These are phyloP conservation scores for Megalops cyprinoides DNA, from an alignment of 2,797 vertebrate genomes.

Conservation along the genomic window DNA sequence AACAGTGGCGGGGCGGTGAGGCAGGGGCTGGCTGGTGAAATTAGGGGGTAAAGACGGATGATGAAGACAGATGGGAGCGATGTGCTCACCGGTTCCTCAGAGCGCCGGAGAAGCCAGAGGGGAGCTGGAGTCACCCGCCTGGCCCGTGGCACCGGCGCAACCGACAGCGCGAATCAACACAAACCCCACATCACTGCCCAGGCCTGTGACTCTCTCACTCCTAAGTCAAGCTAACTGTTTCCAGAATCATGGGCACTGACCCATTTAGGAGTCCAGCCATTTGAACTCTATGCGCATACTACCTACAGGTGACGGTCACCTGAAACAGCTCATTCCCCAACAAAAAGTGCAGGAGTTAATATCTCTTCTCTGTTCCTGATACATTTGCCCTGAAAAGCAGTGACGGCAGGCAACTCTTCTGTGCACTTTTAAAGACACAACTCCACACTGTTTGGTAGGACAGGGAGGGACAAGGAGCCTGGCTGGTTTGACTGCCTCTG, in stretches of 20 bases:
- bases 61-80: slow-evolving; percentile 61
- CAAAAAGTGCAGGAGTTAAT: too few relatives aligned
- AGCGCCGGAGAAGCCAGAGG: background rate
- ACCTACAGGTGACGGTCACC: background rate
- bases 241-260: too few relatives aligned
- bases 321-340: background rate
- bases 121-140: background rate
- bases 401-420: too few relatives aligned
- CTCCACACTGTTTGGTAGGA: too few relatives aligned
- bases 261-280: too few relatives aligned
- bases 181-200: background rate
- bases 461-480: too few relatives aligned
- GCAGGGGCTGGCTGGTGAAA: slow-evolving; percentile 48
- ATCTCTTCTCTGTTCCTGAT: too few relatives aligned
- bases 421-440: too few relatives aligned
- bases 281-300: too few relatives aligned
- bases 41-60: slow-evolving; percentile 56
- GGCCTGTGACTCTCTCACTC: background rate
- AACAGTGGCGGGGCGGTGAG: slow-evolving; percentile 45
- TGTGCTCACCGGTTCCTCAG: slow-evolving; percentile 40
- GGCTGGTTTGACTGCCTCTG: too few relatives aligned
- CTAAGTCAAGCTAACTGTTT: too few relatives aligned
- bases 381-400: too few relatives aligned
- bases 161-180: background rate
- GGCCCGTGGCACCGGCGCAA: background rate